phyloP scores from a whole-genome alignment of 2,113 vertebrate genomes.

The Osmerus eperlanus region DNA sequence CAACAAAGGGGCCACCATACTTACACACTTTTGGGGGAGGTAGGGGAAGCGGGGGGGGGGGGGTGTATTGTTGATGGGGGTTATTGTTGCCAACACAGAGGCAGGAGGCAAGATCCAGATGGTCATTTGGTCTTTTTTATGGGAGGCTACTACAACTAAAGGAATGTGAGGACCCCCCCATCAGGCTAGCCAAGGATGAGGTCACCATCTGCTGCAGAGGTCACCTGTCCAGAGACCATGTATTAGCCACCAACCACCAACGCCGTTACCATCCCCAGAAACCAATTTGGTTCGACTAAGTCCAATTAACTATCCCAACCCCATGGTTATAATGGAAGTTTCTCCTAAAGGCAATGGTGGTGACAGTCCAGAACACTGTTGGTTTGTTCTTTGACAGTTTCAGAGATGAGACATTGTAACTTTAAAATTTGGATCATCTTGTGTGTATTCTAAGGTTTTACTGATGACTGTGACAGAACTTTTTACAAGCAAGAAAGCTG shows the following conservation, averaged over 20 bases:
- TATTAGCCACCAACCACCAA: slow-evolving; percentile 18
- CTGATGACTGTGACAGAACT: no score
- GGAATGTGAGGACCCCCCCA: slow-evolving; percentile 55
- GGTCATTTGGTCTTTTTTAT: slow-evolving; percentile 54
- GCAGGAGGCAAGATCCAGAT: slow-evolving; percentile 53
- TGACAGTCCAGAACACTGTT: background rate
- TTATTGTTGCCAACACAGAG: slow-evolving; percentile 56
- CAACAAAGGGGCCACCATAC: slow-evolving; percentile 47
- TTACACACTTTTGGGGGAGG: slow-evolving; percentile 60
- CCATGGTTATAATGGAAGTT: no score
- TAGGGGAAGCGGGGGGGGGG: slow-evolving; percentile 15
- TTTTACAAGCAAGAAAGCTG: no score
- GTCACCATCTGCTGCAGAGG: slow-evolving; percentile 67
- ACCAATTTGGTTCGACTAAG: background rate
- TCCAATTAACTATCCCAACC: no score
- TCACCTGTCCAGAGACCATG: slow-evolving; percentile 38
- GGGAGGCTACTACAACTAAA: slow-evolving; percentile 46
- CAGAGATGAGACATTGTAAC: no score
- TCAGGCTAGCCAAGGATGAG: slow-evolving; percentile 39
- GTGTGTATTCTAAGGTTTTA: no score
- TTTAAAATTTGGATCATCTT: no score
- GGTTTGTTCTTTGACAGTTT: no score
- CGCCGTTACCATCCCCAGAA: slow-evolving; percentile 20
- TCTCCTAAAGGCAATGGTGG: background rate
- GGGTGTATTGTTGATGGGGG: no score